A percentile compares a stretch with the other conserved stretches of the same genome.
Conservation (phyloP, 2,888 invertebrate species). For the Chymomyza fuscimana region DNA sequence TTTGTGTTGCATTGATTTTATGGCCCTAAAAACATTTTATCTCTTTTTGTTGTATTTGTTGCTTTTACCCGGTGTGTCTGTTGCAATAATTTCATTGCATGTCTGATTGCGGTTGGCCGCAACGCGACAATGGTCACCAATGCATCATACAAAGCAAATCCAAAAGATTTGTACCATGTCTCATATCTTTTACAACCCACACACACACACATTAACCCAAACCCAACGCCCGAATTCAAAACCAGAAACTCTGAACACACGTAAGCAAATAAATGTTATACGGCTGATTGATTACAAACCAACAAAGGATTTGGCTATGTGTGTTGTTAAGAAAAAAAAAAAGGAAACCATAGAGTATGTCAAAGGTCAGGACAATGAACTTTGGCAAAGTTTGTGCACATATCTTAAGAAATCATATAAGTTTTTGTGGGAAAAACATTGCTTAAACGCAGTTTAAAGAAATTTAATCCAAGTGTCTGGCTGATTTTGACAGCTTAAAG, state of each 20-base stretch:
- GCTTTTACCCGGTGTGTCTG: slow-evolving; percentile 33
- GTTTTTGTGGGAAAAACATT: neutral
- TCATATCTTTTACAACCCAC: neutral
- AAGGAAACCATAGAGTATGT: neutral
- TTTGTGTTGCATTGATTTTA: slow-evolving; percentile 62
- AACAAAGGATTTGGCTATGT: neutral
- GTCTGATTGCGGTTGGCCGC: slow-evolving; percentile 58
- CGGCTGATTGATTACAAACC: neutral
- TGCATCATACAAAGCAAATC: slow-evolving; percentile 3
- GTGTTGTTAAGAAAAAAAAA: neutral
- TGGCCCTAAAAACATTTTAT: slow-evolving; percentile 51
- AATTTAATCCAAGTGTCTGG: neutral
- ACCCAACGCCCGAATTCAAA: too few species aligned
- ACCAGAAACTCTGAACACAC: neutral
- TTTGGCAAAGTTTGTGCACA: neutral
- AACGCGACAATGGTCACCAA: slow-evolving; percentile 39
- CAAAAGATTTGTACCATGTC: neutral
- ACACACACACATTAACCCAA: too few species aligned
- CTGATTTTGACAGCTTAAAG: neutral
- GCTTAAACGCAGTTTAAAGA: neutral
- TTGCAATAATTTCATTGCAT: slow-evolving; percentile 54
- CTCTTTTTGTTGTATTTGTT: slow-evolving; percentile 41
- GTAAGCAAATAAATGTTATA: neutral
- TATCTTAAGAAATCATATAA: neutral
- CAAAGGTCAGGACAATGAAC: neutral